phyloP scores from a whole-genome alignment of 2,888 invertebrate species.

The Drosophila atripex region DNA sequence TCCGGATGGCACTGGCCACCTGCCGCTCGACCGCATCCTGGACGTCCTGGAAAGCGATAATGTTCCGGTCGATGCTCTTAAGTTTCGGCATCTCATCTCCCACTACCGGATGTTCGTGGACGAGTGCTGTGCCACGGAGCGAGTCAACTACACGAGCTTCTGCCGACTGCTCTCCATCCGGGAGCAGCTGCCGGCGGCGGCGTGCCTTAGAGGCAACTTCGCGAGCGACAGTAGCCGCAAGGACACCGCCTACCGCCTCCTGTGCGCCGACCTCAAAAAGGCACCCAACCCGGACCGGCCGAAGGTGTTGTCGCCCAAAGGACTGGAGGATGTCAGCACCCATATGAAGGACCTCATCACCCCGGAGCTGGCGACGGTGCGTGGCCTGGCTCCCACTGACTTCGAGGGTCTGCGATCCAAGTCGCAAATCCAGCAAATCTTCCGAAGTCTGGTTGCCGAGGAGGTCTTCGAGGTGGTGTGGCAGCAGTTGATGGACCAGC shows the following conservation, averaged over 20 bases:
- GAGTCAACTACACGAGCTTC: constrained; percentile 63
- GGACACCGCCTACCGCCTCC: constrained; percentile 74
- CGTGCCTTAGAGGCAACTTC: constrained; percentile 36
- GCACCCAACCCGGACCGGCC: constrained; percentile 18
- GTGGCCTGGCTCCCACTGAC: constrained; percentile 70
- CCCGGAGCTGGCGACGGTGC: constrained; percentile 60
- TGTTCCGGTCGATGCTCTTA: constrained; percentile 56
- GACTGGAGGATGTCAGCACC: constrained; percentile 41
- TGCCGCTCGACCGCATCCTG: constrained; percentile 56
- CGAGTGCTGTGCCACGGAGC: constrained; percentile 53
- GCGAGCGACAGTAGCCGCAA: constrained; percentile 56
- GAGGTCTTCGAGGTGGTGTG: constrained; percentile 49
- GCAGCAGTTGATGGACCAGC: constrained; percentile 35
- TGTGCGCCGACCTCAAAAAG: constrained; percentile 69
- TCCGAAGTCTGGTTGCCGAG: constrained; percentile 48
- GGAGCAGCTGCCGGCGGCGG: constrained; percentile 61
- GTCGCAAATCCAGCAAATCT: constrained; percentile 65
- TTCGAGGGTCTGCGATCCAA: constrained; percentile 65
- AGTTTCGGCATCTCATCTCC: constrained; percentile 52
- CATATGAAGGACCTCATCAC: constrained; percentile 65
- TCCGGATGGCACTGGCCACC: constrained; percentile 47
- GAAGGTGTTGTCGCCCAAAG: neutral
- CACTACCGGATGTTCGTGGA: constrained; percentile 65
- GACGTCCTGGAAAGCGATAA: constrained; percentile 55
- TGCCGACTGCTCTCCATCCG: constrained; percentile 64